Conservation (phyloP, 2,888 invertebrate species). For the Campoplex capitator region DNA sequence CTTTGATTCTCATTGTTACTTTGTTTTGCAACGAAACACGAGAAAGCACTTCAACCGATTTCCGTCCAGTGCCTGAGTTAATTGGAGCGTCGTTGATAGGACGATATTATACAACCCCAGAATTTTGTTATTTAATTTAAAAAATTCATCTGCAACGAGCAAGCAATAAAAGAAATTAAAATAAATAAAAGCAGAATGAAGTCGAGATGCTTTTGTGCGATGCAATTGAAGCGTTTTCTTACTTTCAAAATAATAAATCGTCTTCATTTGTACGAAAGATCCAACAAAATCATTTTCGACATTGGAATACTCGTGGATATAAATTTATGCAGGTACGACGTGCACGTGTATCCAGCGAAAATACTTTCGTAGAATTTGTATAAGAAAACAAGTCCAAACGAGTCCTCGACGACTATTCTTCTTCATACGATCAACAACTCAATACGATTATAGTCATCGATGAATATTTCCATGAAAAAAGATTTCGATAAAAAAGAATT, state of each 20-base stretch:
- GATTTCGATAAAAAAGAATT: constrained; percentile 1
- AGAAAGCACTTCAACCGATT: constrained; percentile 58
- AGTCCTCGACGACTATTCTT: too few species aligned
- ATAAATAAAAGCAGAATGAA: background rate
- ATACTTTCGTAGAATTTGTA: background rate
- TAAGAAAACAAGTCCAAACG: background rate
- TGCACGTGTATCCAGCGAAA: background rate
- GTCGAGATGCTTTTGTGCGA: background rate
- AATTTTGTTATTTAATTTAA: background rate
- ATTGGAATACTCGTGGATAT: background rate
- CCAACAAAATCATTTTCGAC: background rate
- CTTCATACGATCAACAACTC: too few species aligned
- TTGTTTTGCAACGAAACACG: constrained; percentile 58
- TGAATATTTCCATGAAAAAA: background rate
- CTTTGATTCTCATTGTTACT: constrained; percentile 51
- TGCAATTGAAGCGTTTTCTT: background rate
- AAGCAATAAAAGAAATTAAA: background rate
- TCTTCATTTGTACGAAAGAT: background rate
- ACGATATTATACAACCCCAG: constrained; percentile 19
- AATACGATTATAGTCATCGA: too few species aligned
- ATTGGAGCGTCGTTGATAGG: constrained; percentile 56
- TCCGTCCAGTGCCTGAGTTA: constrained; percentile 14
- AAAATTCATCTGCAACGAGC: background rate
- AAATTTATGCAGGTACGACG: background rate
- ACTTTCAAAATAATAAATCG: background rate